Evolutionary conservation across 2,888 invertebrate genomes (phyloP).

Genomic region (Orthosia cruda): DNA sequence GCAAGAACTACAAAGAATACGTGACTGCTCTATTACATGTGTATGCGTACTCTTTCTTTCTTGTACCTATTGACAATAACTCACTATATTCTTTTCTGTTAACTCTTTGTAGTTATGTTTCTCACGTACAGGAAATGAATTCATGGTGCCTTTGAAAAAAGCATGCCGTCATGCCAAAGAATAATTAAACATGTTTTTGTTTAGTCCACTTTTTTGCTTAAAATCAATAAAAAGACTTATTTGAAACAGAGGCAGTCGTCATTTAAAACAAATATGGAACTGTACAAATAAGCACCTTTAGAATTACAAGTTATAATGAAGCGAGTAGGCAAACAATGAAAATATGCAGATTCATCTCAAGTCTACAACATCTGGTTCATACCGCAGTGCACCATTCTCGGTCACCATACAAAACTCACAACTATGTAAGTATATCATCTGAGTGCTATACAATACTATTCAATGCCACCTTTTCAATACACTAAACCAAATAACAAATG

Average conservation of each 20-base stretch:
- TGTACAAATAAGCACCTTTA: conserved; percentile 16
- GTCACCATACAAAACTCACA: conserved; percentile 48
- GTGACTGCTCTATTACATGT: conserved; percentile 65
- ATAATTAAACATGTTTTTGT: conserved; percentile 29
- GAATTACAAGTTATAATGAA: conserved; percentile 15
- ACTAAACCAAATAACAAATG: conserved; percentile 29
- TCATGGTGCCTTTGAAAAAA: conserved; percentile 33
- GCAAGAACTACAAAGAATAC: conserved; percentile 70
- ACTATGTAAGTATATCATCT: conserved; percentile 47
- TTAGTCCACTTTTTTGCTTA: conserved; percentile 24
- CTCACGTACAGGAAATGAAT: conserved; percentile 45
- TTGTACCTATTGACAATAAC: conserved; percentile 56
- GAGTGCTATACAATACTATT: conserved; percentile 21
- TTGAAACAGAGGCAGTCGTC: conserved; percentile 4
- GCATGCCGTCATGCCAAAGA: conserved; percentile 18
- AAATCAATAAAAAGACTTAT: conserved; percentile 35
- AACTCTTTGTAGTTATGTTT: conserved; percentile 39
- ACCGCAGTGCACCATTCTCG: conserved; percentile 72
- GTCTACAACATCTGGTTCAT: conserved; percentile 70
- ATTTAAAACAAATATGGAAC: conserved; percentile 9
- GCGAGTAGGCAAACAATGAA: conserved; percentile 54
- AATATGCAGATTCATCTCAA: conserved; percentile 67
- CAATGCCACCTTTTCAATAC: conserved; percentile 49
- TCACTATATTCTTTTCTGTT: conserved; percentile 43
- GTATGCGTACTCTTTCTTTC: conserved; percentile 51